Conservation (phyloP, 2,113 vertebrate genomes). For the Xerus inauris region DNA sequence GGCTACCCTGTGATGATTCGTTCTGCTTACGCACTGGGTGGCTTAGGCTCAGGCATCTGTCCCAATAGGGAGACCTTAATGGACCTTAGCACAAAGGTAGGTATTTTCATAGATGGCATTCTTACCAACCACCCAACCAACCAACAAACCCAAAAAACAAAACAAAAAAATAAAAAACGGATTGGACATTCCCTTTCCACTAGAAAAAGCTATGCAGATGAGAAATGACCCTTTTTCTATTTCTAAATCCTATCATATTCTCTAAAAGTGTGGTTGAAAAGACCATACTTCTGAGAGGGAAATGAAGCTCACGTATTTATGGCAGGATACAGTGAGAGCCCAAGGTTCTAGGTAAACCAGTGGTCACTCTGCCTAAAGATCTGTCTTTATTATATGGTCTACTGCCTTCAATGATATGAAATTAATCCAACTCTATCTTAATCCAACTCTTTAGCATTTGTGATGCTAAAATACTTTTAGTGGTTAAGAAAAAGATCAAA, state of each 20-base stretch:
- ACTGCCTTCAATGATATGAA: neutral
- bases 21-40: conserved; percentile 96
- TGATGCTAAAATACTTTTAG: neutral
- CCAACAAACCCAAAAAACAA: too few relatives aligned
- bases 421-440: neutral
- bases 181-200: neutral
- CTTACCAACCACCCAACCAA: neutral
- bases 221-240: neutral
- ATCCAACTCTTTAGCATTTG: too few relatives aligned
- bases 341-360: neutral
- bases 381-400: conserved; percentile 20
- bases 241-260: neutral
- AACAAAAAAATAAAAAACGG: neutral
- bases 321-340: neutral
- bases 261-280: neutral
- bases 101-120: conserved; percentile 12
- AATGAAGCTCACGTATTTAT: neutral
- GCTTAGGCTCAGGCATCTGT: conserved; percentile 96
- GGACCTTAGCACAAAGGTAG: conserved; percentile 93
- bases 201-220: neutral
- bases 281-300: neutral
- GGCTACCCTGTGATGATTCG: conserved; percentile 97
- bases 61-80: conserved; percentile 89
- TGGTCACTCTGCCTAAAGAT: neutral
- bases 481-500: conserved; percentile 20